A percentile compares a stretch with the other conserved stretches of the same genome.
phyloP scores from a whole-genome alignment of 2,888 invertebrate genomes.

The Vannuccia rotundouncinata region DNA sequence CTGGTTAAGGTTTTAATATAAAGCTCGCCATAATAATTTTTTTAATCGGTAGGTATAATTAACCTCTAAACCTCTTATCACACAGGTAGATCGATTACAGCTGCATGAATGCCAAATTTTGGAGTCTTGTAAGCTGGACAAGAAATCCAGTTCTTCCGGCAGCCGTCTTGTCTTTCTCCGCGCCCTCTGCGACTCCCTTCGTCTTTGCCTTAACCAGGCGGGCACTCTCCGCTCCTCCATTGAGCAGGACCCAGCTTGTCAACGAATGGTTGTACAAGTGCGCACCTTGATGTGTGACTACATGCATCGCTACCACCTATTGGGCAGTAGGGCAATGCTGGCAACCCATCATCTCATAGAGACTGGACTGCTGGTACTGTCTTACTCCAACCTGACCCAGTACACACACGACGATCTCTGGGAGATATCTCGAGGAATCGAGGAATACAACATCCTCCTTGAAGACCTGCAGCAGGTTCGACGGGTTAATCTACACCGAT shows the following conservation, averaged over 20 bases:
- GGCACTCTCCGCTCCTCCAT: constrained; percentile 41
- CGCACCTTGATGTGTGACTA: background rate
- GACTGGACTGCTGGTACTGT: constrained; percentile 52
- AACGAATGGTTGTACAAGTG: constrained; percentile 30
- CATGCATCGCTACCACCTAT: constrained; percentile 19
- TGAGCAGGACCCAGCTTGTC: constrained; percentile 31
- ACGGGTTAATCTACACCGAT: constrained; percentile 3
- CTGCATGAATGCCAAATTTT: background rate
- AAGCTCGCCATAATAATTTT: too few species aligned
- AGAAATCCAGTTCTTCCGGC: background rate
- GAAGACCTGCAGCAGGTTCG: constrained; percentile 5
- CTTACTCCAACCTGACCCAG: constrained; percentile 50
- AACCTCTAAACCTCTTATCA: too few species aligned
- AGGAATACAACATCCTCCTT: constrained; percentile 51
- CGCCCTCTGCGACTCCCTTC: constrained; percentile 29
- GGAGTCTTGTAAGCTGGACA: background rate
- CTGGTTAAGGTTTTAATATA: too few species aligned
- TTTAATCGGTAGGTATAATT: too few species aligned
- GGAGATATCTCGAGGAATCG: constrained; percentile 53
- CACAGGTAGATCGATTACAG: background rate
- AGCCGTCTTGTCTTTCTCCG: constrained; percentile 15
- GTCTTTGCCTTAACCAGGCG: constrained; percentile 25
- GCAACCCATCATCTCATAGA: constrained; percentile 46
- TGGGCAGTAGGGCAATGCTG: background rate
- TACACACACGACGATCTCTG: constrained; percentile 51